phyloP scores from a whole-genome alignment of 2,888 invertebrate genomes.

The Microplitis manilae region DNA sequence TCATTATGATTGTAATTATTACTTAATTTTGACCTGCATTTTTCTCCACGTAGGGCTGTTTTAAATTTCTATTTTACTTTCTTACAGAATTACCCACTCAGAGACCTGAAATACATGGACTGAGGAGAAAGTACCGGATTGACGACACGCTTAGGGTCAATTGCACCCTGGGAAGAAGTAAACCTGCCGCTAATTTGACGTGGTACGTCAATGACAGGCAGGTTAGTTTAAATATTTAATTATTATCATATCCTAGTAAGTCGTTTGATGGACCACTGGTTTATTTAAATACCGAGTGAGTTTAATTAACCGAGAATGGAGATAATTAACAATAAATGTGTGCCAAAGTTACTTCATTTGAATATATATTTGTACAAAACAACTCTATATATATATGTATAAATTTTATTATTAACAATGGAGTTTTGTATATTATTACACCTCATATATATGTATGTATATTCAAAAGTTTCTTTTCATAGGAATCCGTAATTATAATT shows the following conservation, averaged over 20 bases:
- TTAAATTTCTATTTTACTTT: background rate
- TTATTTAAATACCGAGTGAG: background rate
- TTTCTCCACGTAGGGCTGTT: background rate
- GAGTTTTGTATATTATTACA: too few relatives aligned
- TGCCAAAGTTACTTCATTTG: background rate
- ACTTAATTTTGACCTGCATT: too few relatives aligned
- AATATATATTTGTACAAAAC: background rate
- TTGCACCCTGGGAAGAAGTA: slow-evolving; percentile 66
- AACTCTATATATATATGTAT: background rate
- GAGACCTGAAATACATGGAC: slow-evolving; percentile 66
- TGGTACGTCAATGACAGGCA: slow-evolving; percentile 69
- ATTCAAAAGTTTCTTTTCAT: too few relatives aligned
- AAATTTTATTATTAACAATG: background rate
- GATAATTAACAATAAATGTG: background rate
- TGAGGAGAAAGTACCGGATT: slow-evolving; percentile 66
- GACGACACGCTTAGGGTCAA: slow-evolving; percentile 64
- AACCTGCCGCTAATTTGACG: slow-evolving; percentile 68
- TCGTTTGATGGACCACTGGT: background rate
- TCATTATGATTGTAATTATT: too few relatives aligned
- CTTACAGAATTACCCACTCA: slow-evolving; percentile 65
- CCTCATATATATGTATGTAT: too few relatives aligned
- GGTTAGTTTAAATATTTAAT: slow-evolving; percentile 52
- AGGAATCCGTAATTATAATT: too few relatives aligned
- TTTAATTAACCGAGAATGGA: background rate
- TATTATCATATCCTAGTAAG: background rate